Evolutionary conservation across 2,888 invertebrate species (phyloP), one percentile per base, ranked within the genome.

Genomic region (Autographa pulchrina): DNA sequence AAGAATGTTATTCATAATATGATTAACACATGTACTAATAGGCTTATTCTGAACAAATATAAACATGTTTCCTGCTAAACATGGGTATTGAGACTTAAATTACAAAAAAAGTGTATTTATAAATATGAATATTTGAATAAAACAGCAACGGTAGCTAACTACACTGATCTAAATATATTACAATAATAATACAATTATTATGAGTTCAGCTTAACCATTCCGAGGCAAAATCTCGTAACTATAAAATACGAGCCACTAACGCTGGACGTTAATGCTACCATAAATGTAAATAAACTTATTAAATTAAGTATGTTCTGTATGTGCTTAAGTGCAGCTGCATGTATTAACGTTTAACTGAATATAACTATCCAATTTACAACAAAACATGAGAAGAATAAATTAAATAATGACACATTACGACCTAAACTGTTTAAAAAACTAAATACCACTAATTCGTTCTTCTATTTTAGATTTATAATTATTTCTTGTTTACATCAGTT

Each of bases 231-330:
- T 64, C 60, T 63, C n/a, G 18, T 63, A 38, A 48, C 16, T 43
- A 32, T 54, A 77, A 65, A 9, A 66, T 48, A 74, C 66, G 11
- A 18, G n/a, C n/a, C 41, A 20, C 60, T 69, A 73, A 25, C 18
- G 25, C 1, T 25, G 18, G 14, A 25, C 41, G 56, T 38, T 20
- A 20, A 54, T 70, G 32, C 41, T 7, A 16, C 38, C 4, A 74
- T 74, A 67, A 74, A 76, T 78, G 61, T 61, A 20, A 2, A 38
- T 25, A 14, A 52, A 38, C 6, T 32, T 48, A 31, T 16, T 43
- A 5, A 66, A 66, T 78, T 52, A 25, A 66, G 54, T 65, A 54
- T 62, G 48, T n/a, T 60, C 38, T 32, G 1, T 61, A 16, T 58
- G 52, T 60, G 13, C 59, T 43, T 6, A 43, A 0, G 5, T 43